Percentiles rank a stretch among this genome's conserved stretches.
Conservation (phyloP, 1,140 invertebrate species). For the Danaus melanippus region DNA sequence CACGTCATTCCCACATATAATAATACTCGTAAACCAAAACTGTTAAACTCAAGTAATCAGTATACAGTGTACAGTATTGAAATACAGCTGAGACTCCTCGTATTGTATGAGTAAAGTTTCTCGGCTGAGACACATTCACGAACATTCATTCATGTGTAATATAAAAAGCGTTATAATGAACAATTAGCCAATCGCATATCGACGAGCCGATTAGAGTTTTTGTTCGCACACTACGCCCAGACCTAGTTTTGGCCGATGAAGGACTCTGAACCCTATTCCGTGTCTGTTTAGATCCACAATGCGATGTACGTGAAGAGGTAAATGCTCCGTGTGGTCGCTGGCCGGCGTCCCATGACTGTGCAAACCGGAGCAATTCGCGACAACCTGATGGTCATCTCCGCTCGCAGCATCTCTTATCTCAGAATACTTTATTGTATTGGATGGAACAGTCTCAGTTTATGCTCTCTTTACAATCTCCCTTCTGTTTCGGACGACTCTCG, state of each 20-base stretch:
- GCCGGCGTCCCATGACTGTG: conserved; percentile 9
- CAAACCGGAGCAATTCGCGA: conserved; percentile 6
- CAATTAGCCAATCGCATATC: conserved; percentile 17
- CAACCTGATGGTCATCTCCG: too few relatives aligned
- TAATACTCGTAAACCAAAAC: neutral
- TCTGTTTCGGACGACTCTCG: too few relatives aligned
- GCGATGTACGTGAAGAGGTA: neutral
- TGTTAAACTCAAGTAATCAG: neutral
- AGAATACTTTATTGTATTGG: too few relatives aligned
- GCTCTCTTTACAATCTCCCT: too few relatives aligned
- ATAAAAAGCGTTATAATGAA: conserved; percentile 18
- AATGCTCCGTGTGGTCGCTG: neutral
- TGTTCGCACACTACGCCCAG: neutral
- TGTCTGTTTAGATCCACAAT: too few relatives aligned
- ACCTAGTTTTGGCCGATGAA: conserved; percentile 1
- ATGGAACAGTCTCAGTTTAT: too few relatives aligned
- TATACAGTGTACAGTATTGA: too few relatives aligned
- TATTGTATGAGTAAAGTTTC: conserved; percentile 4
- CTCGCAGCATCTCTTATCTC: too few relatives aligned
- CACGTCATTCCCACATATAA: neutral
- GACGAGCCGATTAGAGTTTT: conserved; percentile 12
- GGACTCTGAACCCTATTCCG: too few relatives aligned
- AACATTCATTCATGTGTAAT: conserved; percentile 11
- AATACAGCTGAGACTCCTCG: neutral
- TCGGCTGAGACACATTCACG: neutral